A percentile compares a stretch with the other conserved stretches of the same genome.
Conservation (phyloP, 2,888 invertebrate species). For the Prostheceraeus crozeri region DNA sequence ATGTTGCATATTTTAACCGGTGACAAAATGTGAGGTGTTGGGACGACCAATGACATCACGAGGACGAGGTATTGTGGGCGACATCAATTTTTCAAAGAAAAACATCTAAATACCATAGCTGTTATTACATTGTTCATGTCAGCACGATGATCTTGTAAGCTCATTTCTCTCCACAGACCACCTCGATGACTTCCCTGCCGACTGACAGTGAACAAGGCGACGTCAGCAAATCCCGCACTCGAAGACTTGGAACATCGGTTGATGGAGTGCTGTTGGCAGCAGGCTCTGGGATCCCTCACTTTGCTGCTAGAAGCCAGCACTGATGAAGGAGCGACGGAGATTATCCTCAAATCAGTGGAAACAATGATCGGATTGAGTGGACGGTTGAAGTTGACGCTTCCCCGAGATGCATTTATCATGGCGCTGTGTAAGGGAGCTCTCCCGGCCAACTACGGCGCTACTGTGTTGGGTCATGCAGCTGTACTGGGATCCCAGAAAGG, state of each 20-base stretch:
- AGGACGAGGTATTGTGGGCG: too few relatives aligned
- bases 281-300: too few relatives aligned
- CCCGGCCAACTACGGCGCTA: slow-evolving; percentile 85
- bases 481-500: too few relatives aligned
- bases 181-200: not conserved
- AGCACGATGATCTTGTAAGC: slow-evolving; percentile 31
- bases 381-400: slow-evolving; percentile 67
- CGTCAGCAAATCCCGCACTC: not conserved
- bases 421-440: slow-evolving; percentile 90
- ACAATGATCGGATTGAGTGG: slow-evolving; percentile 82
- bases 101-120: too few relatives aligned
- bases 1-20: too few relatives aligned
- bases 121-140: too few relatives aligned
- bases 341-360: slow-evolving; percentile 80
- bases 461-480: slow-evolving; percentile 62
- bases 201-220: slow-evolving; percentile 12
- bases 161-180: slow-evolving; percentile 23
- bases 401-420: slow-evolving; percentile 85
- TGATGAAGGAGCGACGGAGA: slow-evolving; percentile 83
- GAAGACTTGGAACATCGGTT: not conserved
- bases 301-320: too few relatives aligned
- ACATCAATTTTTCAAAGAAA: too few relatives aligned
- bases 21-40: too few relatives aligned
- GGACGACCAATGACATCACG: too few relatives aligned
- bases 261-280: too few relatives aligned